Base-by-base conservation (phyloP, 2,797 vertebrate species). In the Kryptolebias ocellatus region DNA sequence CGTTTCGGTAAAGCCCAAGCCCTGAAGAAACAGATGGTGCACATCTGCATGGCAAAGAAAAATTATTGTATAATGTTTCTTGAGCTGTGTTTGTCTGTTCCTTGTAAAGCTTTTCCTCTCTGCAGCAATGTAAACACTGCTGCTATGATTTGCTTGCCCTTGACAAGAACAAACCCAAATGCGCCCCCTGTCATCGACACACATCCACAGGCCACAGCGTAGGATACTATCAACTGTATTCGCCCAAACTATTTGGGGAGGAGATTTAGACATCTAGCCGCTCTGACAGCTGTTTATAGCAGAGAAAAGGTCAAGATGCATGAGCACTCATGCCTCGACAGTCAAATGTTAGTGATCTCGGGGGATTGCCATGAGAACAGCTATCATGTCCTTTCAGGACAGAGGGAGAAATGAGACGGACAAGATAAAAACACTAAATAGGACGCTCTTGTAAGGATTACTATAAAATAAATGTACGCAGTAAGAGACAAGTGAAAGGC, bases 1-100 rank as follows among this genome's bases (percentile, higher is more conserved):
- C 15, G n/a, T 2, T 18, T 34, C 28, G 16, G 39, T 20, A 11
- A 14, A 69, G 53, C 5, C 34, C 39, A 52, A 60, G 60, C 11
- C 1, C 16, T 17, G 10, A 39, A 65, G 54, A 24, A 66, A 62
- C 62, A 80, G 72, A 62, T 78, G 78, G 61, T 4, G n/a, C 15
- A 18, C 39, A 42, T 72, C 65, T 28, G 64, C 31, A 64, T 24
- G 66, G 61, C 55, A 69, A 50, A 64, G 37, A 24, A 46, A n/a
- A 73, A 64, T 52, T 20, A 61, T 29, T 1, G 7, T n/a, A 58
- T 10, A 17, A 28, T 45, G 14, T 20, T 55, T 67, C 57, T 52
- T 53, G 39, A 66, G 50, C 3, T 8, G 2, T n/a, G 52, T 50
- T 64, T 0, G 0, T 67, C 18, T 68, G 27, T 67, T 60, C 4